Evolutionary conservation across 2,888 invertebrate species (phyloP), one percentile per base, ranked within the genome.

Genomic region (Rotaria magnacalcarata): DNA sequence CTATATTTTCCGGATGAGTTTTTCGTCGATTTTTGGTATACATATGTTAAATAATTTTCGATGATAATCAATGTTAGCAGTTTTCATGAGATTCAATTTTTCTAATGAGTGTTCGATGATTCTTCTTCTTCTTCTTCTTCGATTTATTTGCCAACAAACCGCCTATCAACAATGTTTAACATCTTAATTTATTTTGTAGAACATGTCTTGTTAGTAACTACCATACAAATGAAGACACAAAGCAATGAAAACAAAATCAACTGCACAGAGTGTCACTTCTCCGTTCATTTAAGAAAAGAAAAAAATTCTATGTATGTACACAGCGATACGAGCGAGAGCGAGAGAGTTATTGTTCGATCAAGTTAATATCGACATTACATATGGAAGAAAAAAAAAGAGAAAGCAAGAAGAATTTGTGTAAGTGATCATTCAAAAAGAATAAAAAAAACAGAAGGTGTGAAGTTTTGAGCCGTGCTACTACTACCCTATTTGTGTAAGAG

Each of bases 321-420:
- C 27, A n/a, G 27, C 16, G 34, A 67, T 67, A 27, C 27, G 19
- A 67, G 34, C 34, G 67, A 67, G 34, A 34, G 34, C 1, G 34
- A 34, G 19, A 67, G 34, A 67, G 67, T 34, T 67, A 34, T 67
- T 67, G 67, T 8, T 67, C 67, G 16, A 67, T 67, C 34, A 27
- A 67, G 34, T 34, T 67, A 67, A 67, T 67, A 67, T 67, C 67
- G 34, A 67, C 67, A 34, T 41, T 34, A 34, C 34, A 41, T 14
- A 67, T 34, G 7, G 1, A 24, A 56, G 24, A 67, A 14, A 3
- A 67, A 67, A 34, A 14, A 16, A 67, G 34, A 67, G 34, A 14
- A 34, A 67, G 67, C 34, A 41, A 67, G 34, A 67, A 67, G 67
- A 67, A 67, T 34, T 67, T 67, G 67, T 67, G 34, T 67, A 67